Evolutionary conservation across 2,797 vertebrate genomes (phyloP), one percentile per base, ranked within the genome.

Genomic region (Sebastes diploproa): DNA sequence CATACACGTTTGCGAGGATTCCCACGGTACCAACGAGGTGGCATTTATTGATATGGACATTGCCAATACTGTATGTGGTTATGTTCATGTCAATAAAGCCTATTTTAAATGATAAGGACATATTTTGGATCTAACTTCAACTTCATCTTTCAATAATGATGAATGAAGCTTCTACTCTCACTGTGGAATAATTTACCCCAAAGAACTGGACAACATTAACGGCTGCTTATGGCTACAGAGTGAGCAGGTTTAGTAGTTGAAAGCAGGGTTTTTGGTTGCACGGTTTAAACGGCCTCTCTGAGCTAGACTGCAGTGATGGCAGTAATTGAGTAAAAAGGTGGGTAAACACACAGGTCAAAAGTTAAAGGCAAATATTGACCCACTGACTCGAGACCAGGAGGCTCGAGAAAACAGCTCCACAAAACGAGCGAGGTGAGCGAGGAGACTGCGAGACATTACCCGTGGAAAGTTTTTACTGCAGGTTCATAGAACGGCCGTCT

Each of bases 281-380:
- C 0, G 2, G n/a, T 42, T 87, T 18, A 58, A 90, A 89, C 72
- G 62, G 80, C 86, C 82, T 80, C 75, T 75, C 78, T 78, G 18
- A 85, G 84, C 34, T 64, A 16, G 69, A 70, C 76, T 81, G 87
- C 78, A 78, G 63, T 80, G 60, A 84, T 22, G 72, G 74, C 81
- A 71, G 79, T 80, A 90, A 92, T 92, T 91, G 80, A 89, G 90
- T 94, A 89, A 87, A 88, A 89, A 83, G 79, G 77, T 79, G 83
- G 75, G 88, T 92, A 96, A 97, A 96, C 92, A 94, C 89, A 70
- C 80, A 70, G 88, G 90, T 89, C 81, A 94, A 86, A 78, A 93
- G 94, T 93, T 94, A 95, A 81, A 86, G 67, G 79, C 87, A 95
- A 96, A 96, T 95, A 95, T 95, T 96, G 94, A 95, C 91, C 87